A percentile compares a stretch with the other conserved stretches of the same genome.
Conservation (phyloP, 2,888 invertebrate species). For the Malacosoma neustria region DNA sequence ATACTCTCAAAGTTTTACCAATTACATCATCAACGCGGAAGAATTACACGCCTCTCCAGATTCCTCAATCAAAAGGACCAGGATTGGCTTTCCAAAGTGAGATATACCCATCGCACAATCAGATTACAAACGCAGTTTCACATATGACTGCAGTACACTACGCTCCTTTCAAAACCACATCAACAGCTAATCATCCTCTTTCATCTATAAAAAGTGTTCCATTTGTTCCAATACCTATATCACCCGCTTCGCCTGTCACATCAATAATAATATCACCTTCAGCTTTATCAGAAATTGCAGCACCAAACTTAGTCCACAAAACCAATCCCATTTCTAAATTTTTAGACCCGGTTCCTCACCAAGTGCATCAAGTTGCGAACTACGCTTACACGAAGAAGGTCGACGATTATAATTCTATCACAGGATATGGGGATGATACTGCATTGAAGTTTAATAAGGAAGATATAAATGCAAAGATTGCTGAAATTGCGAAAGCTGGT, state of each 20-base stretch:
- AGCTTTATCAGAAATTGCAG: slow-evolving; percentile 42
- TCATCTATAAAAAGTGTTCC: slow-evolving; percentile 59
- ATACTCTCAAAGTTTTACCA: slow-evolving; percentile 71
- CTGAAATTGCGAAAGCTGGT: slow-evolving; percentile 78
- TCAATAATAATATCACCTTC: slow-evolving; percentile 34
- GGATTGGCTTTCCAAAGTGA: slow-evolving; percentile 60
- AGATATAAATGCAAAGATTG: slow-evolving; percentile 62
- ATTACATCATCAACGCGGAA: slow-evolving; percentile 45
- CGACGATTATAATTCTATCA: slow-evolving; percentile 64
- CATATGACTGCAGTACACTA: slow-evolving; percentile 61
- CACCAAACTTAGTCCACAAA: slow-evolving; percentile 40
- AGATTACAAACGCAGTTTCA: slow-evolving; percentile 60
- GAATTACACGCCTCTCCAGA: slow-evolving; percentile 45
- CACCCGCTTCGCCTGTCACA: slow-evolving; percentile 27
- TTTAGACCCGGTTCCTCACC: slow-evolving; percentile 66
- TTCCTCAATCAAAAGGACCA: slow-evolving; percentile 52
- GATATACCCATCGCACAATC: slow-evolving; percentile 49
- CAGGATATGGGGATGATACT: slow-evolving; percentile 61
- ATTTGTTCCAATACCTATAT: slow-evolving; percentile 58
- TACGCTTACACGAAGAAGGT: slow-evolving; percentile 59
- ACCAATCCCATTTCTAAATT: slow-evolving; percentile 63
- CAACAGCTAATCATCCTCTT: slow-evolving; percentile 32
- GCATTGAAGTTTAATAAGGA: slow-evolving; percentile 54
- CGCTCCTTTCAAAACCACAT: slow-evolving; percentile 41
- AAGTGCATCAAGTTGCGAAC: slow-evolving; percentile 54